phyloP scores from a whole-genome alignment of 2,113 vertebrate species.

The Austrofundulus limnaeus region DNA sequence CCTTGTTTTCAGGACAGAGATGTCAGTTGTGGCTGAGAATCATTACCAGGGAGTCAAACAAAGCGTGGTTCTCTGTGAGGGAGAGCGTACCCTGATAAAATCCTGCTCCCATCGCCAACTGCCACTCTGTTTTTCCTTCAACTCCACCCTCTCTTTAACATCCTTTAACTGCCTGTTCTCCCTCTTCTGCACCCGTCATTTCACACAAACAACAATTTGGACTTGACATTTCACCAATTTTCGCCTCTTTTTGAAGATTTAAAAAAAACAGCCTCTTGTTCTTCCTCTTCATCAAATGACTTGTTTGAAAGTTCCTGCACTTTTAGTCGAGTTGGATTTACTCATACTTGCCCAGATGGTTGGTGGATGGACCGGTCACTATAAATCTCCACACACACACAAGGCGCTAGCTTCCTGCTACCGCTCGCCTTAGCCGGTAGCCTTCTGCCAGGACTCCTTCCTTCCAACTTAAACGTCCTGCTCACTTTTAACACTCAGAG shows the following conservation, averaged over 20 bases:
- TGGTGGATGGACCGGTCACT: constrained; percentile 60
- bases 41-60: constrained; percentile 50
- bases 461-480: constrained; percentile 45
- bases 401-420: constrained; percentile 67
- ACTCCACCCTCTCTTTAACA: background rate
- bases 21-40: constrained; percentile 40
- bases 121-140: constrained; percentile 8
- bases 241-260: background rate
- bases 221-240: constrained; percentile 1
- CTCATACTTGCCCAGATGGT: constrained; percentile 61
- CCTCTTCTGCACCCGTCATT: constrained; percentile 1
- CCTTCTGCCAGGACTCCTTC: constrained; percentile 60
- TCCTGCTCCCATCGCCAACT: constrained; percentile 28
- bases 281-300: background rate
- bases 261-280: background rate
- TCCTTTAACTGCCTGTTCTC: background rate
- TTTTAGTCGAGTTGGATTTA: constrained; percentile 46
- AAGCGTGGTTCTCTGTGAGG: constrained; percentile 23
- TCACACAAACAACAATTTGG: constrained; percentile 9
- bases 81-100: background rate
- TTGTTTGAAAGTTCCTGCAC: constrained; percentile 8
- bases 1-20: constrained; percentile 37
- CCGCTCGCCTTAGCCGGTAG: constrained; percentile 54
- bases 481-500: constrained; percentile 43
- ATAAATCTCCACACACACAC: constrained; percentile 65